Percentiles rank a stretch among this genome's conserved stretches.
phyloP scores from a whole-genome alignment of 2,888 invertebrate genomes.

The Anaspis maculata region DNA sequence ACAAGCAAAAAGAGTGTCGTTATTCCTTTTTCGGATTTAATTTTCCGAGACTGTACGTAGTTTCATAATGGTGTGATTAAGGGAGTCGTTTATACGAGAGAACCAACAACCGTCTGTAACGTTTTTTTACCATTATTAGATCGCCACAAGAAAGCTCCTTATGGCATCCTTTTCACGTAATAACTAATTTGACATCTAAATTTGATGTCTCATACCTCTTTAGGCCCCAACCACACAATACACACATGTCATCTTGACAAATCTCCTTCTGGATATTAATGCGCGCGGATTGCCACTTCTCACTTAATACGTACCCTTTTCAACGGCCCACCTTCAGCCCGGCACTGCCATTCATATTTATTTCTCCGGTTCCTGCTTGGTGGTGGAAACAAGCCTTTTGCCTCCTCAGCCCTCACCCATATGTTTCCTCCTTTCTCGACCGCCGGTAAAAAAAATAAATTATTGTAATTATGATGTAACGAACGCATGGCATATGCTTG shows the following conservation, averaged over 20 bases:
- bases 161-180: constrained; percentile 5
- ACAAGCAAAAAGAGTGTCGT: no score
- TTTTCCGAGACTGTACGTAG: no score
- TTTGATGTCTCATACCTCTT: constrained; percentile 20
- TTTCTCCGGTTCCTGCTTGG: no score
- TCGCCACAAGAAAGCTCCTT: constrained; percentile 1
- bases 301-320: no score
- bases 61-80: no score
- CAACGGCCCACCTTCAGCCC: constrained; percentile 25
- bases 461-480: constrained; percentile 41
- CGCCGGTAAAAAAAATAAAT: constrained; percentile 26
- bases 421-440: constrained; percentile 22
- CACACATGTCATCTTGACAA: constrained; percentile 29
- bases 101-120: no score
- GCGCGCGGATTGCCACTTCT: constrained; percentile 19
- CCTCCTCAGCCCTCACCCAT: constrained; percentile 25
- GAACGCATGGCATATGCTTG: constrained; percentile 36
- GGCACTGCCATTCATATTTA: no score
- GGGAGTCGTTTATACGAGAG: no score
- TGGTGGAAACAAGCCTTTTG: constrained; percentile 20
- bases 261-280: constrained; percentile 23
- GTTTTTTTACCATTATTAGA: no score
- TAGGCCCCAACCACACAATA: constrained; percentile 22
- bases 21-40: no score
- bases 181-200: constrained; percentile 24